Base-by-base conservation (phyloP, 2,113 vertebrate genomes). In the Istiophorus platypterus region DNA sequence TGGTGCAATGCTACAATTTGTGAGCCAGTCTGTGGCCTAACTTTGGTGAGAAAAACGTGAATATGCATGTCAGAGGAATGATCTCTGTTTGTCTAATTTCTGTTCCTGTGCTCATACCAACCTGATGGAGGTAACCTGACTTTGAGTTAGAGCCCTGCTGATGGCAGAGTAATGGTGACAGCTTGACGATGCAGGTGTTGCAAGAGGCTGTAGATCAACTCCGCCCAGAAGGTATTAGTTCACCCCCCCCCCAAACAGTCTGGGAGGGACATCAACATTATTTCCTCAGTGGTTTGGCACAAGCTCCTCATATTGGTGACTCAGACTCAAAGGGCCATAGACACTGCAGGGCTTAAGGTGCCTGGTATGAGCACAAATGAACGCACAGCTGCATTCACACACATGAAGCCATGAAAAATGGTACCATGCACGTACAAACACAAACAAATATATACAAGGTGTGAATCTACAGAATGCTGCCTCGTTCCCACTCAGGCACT, bases 251-350 rank as follows among this genome's bases (percentile, higher is more conserved):
- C 24, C 64, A 73, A 69, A 74, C n/a, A 41, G 68, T 80, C 71
- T 65, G 42, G 57, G 26, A 51, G 59, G 29, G 72, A 78, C 58
- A 66, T 78, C 56, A 10, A 70, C 57, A 63, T 78, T 74, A 82
- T 84, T 87, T 82, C 67, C 85, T 81, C 58, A 70, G 64, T 26
- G 51, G 7, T 76, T 72, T 87, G 79, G 81, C 85, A 70, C 52
- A 3, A 24, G 12, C 65, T 84, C 47, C 73, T 76, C 70, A 57
- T 76, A 84, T n/a, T n/a, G 20, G 76, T 89, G 89, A 89, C 65
- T 91, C 89, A 92, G 80, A 82, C 70, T 24, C 70, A 39, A 56
- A 47, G 58, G 59, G 51, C 61, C 63, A 65, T 41, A 74, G 41
- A 22, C 37, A 72, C 34, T 5, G 7, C 31, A 39, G 34, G 22